These are phyloP conservation scores for Ellobius talpinus DNA, from an alignment of 2,113 vertebrate genomes.

Conservation along the genomic window DNA sequence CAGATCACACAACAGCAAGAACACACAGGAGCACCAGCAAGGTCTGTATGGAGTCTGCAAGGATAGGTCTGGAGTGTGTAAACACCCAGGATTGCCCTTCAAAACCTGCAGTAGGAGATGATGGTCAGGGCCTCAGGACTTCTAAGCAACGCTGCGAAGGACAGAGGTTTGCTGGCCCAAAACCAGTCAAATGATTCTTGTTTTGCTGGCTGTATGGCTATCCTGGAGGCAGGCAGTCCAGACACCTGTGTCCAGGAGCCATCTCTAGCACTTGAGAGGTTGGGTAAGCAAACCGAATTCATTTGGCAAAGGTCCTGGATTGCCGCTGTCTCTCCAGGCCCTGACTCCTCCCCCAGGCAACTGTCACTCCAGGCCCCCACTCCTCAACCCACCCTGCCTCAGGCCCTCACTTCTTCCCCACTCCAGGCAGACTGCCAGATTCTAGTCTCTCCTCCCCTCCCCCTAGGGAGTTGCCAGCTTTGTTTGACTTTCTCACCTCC, in stretches of 20 bases:
- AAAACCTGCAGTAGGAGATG: no score
- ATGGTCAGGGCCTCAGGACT: neutral
- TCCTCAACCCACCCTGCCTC: neutral
- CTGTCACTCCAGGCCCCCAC: neutral
- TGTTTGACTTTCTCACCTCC: slow-evolving; percentile 35
- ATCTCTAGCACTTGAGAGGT: neutral
- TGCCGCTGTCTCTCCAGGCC: neutral
- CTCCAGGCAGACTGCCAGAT: no score
- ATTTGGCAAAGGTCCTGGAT: neutral
- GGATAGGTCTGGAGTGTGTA: neutral
- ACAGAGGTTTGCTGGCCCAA: neutral
- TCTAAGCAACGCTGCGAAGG: neutral
- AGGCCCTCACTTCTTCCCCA: neutral
- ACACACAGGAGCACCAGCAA: neutral
- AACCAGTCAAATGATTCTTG: neutral
- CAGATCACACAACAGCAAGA: neutral
- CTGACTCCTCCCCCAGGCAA: neutral
- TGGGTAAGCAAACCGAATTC: rapidly evolving
- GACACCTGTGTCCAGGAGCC: neutral
- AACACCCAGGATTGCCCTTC: neutral
- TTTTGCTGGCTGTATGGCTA: neutral
- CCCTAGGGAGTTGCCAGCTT: neutral
- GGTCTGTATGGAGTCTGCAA: neutral
- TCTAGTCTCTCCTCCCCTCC: neutral
- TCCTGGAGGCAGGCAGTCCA: neutral